A percentile compares a stretch with the other conserved stretches of the same genome.
phyloP scores from a whole-genome alignment of 2,888 invertebrate species.

The Drosophila anomalata region DNA sequence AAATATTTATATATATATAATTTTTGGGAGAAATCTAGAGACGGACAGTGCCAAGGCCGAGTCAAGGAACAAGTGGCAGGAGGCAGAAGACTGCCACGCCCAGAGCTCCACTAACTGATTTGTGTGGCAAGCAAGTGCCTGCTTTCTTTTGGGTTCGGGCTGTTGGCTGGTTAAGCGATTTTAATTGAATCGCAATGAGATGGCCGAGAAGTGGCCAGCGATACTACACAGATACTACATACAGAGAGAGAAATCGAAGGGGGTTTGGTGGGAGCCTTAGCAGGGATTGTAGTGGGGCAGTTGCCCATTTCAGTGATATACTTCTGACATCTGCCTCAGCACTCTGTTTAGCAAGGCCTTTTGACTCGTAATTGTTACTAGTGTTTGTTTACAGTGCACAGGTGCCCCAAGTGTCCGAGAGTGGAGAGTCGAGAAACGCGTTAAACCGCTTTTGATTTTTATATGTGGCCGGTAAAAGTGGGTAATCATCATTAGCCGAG shows the following conservation, averaged over 20 bases:
- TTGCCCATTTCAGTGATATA: no score
- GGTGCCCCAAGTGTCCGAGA: conserved; percentile 22
- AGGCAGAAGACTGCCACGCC: conserved; percentile 26
- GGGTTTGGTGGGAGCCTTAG: background rate
- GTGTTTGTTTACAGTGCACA: conserved; percentile 17
- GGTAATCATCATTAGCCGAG: conserved; percentile 74
- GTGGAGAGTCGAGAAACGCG: conserved; percentile 67
- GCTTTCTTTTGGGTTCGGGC: conserved; percentile 73
- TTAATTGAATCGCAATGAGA: conserved; percentile 73
- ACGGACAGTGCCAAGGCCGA: conserved; percentile 47
- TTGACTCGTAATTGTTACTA: background rate
- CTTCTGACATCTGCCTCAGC: no score
- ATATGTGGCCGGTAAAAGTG: conserved; percentile 71
- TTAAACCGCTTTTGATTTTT: conserved; percentile 79
- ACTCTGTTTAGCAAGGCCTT: no score
- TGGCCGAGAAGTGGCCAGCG: conserved; percentile 7
- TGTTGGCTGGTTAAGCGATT: conserved; percentile 56
- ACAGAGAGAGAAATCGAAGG: conserved; percentile 1
- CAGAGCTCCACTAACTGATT: conserved; percentile 56
- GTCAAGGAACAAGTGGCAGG: conserved; percentile 59
- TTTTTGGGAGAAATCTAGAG: conserved; percentile 63
- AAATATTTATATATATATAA: conserved; percentile 30
- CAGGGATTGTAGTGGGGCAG: no score
- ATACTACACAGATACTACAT: conserved; percentile 2
- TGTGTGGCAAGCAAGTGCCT: conserved; percentile 51